These are phyloP conservation scores for Cricetomys ansorgei DNA, from an alignment of 2,113 vertebrate genomes.

Conservation along the genomic window DNA sequence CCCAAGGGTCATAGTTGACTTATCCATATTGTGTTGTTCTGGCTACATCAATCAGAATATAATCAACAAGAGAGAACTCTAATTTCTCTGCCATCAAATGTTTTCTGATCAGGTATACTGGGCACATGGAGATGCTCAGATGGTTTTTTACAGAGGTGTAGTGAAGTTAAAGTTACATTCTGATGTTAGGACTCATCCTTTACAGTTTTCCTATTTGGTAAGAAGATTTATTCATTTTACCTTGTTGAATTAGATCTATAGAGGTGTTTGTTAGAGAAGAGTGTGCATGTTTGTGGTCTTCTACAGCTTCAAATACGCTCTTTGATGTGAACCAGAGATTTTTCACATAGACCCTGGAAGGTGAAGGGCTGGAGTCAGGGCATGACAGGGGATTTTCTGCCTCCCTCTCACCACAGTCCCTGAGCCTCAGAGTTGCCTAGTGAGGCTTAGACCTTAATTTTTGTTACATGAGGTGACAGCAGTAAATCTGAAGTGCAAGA, in stretches of 20 bases:
- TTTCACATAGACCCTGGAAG: background rate
- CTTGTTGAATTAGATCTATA: conserved; percentile 20
- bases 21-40: background rate
- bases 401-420: background rate
- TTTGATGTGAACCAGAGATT: background rate
- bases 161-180: background rate
- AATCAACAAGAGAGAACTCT: background rate
- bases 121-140: background rate
- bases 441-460: background rate
- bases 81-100: background rate
- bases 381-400: background rate
- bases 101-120: background rate
- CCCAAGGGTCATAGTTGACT: background rate
- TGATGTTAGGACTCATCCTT: background rate
- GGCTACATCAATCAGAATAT: background rate
- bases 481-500: background rate
- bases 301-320: background rate
- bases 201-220: background rate
- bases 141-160: background rate
- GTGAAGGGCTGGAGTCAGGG: background rate
- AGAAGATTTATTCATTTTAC: conserved; percentile 30
- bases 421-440: background rate
- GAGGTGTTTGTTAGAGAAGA: background rate
- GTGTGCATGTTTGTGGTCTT: background rate
- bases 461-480: background rate